Conservation (phyloP, 2,113 vertebrate genomes). For the Lasiurus borealis region DNA sequence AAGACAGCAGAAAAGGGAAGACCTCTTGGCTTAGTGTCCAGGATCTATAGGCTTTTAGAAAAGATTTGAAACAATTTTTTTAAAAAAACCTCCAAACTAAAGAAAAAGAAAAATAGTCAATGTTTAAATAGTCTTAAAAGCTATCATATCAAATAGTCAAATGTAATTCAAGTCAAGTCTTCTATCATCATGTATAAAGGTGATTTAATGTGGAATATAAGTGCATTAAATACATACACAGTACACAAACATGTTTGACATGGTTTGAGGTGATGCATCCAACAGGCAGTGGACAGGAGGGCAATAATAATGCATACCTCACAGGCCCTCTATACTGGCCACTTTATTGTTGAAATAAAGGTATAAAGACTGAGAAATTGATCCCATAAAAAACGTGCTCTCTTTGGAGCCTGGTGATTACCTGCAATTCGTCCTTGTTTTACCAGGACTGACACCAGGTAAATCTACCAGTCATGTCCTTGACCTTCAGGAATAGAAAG, state of each 20-base stretch:
- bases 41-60: neutral
- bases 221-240: neutral
- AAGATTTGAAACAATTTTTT: neutral
- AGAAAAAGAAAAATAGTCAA: neutral
- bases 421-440: neutral
- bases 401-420: neutral
- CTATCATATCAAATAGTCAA: neutral
- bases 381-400: neutral
- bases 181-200: neutral
- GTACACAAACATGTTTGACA: neutral
- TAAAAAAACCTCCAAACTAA: neutral
- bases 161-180: neutral
- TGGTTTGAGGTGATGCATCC: neutral
- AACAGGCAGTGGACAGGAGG: neutral
- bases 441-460: neutral
- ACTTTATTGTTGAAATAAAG: neutral
- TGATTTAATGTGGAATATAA: neutral
- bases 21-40: neutral
- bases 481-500: neutral
- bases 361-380: neutral
- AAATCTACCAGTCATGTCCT: neutral
- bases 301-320: neutral
- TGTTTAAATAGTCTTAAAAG: slow-evolving; percentile 4
- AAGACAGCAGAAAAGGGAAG: neutral
- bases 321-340: neutral